Evolutionary conservation across 2,113 vertebrate genomes (phyloP).

Genomic region (Epinephelus moara): DNA sequence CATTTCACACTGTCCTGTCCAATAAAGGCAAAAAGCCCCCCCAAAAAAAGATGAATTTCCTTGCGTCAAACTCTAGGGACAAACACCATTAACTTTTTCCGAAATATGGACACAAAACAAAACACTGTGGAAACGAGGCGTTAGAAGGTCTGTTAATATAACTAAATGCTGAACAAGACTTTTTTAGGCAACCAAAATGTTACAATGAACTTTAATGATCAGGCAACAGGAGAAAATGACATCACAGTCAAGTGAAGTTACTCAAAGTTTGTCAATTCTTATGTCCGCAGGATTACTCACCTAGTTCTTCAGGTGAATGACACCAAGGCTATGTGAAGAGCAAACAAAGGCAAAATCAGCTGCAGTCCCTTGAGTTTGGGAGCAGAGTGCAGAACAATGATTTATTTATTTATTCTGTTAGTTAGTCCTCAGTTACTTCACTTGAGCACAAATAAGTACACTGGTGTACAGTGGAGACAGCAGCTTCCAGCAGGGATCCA

Average conservation of each 20-base stretch:
- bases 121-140: too few relatives aligned
- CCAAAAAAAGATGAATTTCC: too few relatives aligned
- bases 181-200: too few relatives aligned
- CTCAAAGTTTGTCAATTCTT: constrained; percentile 7
- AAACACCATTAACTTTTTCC: too few relatives aligned
- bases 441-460: constrained; percentile 81
- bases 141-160: too few relatives aligned
- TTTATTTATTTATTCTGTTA: constrained; percentile 84
- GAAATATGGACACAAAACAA: too few relatives aligned
- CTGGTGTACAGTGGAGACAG: constrained; percentile 52
- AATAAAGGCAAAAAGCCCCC: too few relatives aligned
- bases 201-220: too few relatives aligned
- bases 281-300: neutral
- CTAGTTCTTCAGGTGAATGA: constrained; percentile 51
- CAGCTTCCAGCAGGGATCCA: constrained; percentile 79
- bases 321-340: constrained; percentile 38
- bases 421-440: constrained; percentile 79
- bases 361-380: neutral
- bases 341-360: constrained; percentile 38
- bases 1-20: too few relatives aligned
- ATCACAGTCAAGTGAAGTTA: constrained; percentile 13
- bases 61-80: too few relatives aligned
- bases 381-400: constrained; percentile 73
- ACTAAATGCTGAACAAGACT: too few relatives aligned
- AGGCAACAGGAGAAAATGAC: neutral